phyloP scores from a whole-genome alignment of 2,888 invertebrate species.

The Heteropelma amictum region DNA sequence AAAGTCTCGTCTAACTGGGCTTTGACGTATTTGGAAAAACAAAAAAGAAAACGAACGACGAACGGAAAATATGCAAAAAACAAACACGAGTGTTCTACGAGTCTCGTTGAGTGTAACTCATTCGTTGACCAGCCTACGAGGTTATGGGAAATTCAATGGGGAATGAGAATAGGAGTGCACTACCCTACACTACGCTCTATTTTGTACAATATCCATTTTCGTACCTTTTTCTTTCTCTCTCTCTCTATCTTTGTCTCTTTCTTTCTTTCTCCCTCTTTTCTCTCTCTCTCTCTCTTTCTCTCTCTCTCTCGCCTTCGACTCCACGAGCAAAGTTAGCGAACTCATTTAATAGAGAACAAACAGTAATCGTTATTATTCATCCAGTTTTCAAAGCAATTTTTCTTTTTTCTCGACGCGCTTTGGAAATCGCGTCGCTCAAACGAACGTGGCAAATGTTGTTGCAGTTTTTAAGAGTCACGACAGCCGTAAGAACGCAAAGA shows the following conservation, averaged over 20 bases:
- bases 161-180: slow-evolving; percentile 68
- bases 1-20: slow-evolving; percentile 15
- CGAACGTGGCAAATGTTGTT: too few relatives aligned
- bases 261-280: background rate
- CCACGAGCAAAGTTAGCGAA: background rate
- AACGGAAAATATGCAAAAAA: background rate
- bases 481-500: too few relatives aligned
- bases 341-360: too few relatives aligned
- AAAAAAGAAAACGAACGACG: too few relatives aligned
- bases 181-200: slow-evolving; percentile 67
- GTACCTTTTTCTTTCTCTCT: slow-evolving; percentile 7
- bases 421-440: too few relatives aligned
- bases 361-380: too few relatives aligned
- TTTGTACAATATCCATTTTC: slow-evolving; percentile 49
- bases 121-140: slow-evolving; percentile 60
- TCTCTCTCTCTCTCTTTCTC: slow-evolving; percentile 15
- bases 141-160: slow-evolving; percentile 61
- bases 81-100: slow-evolving; percentile 16
- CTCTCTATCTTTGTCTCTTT: too few relatives aligned
- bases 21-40: too few relatives aligned
- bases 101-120: slow-evolving; percentile 42
- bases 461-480: too few relatives aligned
- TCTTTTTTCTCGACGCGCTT: background rate
- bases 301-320: background rate
- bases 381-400: too few relatives aligned